A percentile compares a stretch with the other conserved stretches of the same genome.
phyloP scores from a whole-genome alignment of 2,888 invertebrate species.

The Sipha maydis region DNA sequence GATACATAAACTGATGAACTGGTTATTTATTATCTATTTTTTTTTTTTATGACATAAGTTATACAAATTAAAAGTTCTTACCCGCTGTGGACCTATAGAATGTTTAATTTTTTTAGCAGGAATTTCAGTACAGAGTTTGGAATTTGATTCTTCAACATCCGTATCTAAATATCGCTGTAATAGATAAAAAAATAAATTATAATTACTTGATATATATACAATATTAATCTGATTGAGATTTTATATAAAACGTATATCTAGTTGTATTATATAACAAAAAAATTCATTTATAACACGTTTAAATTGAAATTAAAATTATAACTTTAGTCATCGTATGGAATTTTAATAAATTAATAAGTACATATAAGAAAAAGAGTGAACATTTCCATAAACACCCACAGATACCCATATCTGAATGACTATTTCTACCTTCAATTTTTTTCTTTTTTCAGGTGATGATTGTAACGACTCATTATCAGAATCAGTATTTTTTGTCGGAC shows the following conservation, averaged over 20 bases:
- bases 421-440: constrained; percentile 29
- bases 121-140: not conserved
- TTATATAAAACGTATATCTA: too few species aligned
- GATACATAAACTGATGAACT: not conserved
- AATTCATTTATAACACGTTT: too few species aligned
- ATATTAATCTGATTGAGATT: too few species aligned
- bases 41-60: not conserved
- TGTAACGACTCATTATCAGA: constrained; percentile 12
- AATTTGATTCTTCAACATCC: not conserved
- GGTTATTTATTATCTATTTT: not conserved
- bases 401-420: not conserved
- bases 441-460: constrained; percentile 17
- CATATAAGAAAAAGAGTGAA: too few species aligned
- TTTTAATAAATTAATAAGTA: too few species aligned
- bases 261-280: too few species aligned
- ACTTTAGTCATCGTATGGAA: too few species aligned
- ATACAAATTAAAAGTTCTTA: not conserved
- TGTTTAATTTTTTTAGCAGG: constrained; percentile 39
- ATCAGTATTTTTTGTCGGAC: not conserved
- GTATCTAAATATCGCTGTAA: not conserved
- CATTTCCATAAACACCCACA: too few species aligned
- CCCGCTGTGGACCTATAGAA: not conserved
- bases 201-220: too few species aligned
- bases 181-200: too few species aligned
- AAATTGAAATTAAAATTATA: too few species aligned